Percentiles rank a stretch among this genome's conserved stretches.
phyloP scores from a whole-genome alignment of 2,797 vertebrate species.

The Catharus ustulatus region DNA sequence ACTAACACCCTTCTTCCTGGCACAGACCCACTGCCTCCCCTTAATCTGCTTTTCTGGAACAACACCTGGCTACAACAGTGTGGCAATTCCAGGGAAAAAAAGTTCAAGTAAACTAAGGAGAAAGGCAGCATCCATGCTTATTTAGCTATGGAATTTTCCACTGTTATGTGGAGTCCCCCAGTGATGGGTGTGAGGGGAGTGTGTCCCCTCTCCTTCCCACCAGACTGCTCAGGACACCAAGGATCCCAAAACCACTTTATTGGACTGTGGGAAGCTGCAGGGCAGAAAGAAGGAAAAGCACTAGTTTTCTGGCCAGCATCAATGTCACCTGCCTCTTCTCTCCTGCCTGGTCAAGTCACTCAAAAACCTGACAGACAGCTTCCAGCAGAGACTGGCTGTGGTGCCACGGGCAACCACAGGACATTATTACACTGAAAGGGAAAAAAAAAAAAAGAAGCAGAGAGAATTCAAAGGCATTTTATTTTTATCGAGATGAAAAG shows the following conservation, averaged over 20 bases:
- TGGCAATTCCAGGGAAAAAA: not conserved
- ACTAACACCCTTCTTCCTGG: conserved; percentile 16
- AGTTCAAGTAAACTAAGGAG: not conserved
- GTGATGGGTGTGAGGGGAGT: rapidly evolving
- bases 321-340: not conserved
- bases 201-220: not conserved
- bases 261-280: not conserved
- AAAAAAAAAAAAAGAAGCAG: not conserved
- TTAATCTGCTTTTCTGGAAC: not conserved
- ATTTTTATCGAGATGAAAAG: not conserved
- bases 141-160: not conserved
- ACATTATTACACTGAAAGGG: not conserved
- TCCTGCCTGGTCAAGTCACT: not conserved
- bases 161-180: rapidly evolving
- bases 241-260: not conserved
- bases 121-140: not conserved
- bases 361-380: not conserved
- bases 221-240: not conserved
- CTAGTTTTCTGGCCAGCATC: not conserved
- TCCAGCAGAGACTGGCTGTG: not conserved
- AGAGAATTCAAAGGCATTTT: not conserved
- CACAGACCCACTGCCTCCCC: rapidly evolving
- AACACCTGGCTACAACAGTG: not conserved
- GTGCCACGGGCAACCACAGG: not conserved
- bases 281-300: not conserved